Conservation (phyloP, 2,888 invertebrate genomes). For the Megamerina dolium region DNA sequence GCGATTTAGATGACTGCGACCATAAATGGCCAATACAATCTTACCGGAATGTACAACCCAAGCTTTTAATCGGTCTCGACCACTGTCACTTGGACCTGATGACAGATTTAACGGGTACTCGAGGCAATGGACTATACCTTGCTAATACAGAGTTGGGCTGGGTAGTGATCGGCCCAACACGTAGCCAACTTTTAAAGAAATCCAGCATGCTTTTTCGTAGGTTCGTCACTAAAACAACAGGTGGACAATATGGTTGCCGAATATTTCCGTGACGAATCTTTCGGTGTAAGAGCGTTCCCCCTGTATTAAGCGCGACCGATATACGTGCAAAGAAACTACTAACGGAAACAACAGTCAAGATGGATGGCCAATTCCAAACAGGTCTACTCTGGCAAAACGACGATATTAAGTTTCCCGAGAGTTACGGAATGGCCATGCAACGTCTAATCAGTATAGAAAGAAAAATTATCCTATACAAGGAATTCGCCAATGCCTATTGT, state of each 20-base stretch:
- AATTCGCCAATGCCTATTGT: background rate
- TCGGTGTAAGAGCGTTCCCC: constrained; percentile 8
- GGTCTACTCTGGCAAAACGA: constrained; percentile 11
- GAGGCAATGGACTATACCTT: too few relatives aligned
- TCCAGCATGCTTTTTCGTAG: background rate
- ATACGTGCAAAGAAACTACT: constrained; percentile 5
- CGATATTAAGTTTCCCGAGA: constrained; percentile 7
- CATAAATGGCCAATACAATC: too few relatives aligned
- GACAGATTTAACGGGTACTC: background rate
- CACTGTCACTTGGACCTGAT: constrained; percentile 14
- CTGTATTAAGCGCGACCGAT: constrained; percentile 6
- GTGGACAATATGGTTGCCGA: too few relatives aligned
- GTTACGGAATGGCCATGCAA: constrained; percentile 7
- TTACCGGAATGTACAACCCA: constrained; percentile 8
- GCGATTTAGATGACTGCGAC: constrained; percentile 1
- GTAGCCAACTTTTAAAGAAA: too few relatives aligned
- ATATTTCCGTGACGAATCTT: too few relatives aligned
- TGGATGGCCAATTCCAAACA: too few relatives aligned
- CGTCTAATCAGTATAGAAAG: constrained; percentile 4
- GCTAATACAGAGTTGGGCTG: too few relatives aligned
- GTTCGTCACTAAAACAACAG: background rate
- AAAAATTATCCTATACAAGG: background rate
- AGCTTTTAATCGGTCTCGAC: constrained; percentile 15
- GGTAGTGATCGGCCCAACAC: too few relatives aligned
- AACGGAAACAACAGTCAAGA: too few relatives aligned